Evolutionary conservation across 2,797 vertebrate species (phyloP), one percentile per base, ranked within the genome.

Genomic region (Betta splendens): DNA sequence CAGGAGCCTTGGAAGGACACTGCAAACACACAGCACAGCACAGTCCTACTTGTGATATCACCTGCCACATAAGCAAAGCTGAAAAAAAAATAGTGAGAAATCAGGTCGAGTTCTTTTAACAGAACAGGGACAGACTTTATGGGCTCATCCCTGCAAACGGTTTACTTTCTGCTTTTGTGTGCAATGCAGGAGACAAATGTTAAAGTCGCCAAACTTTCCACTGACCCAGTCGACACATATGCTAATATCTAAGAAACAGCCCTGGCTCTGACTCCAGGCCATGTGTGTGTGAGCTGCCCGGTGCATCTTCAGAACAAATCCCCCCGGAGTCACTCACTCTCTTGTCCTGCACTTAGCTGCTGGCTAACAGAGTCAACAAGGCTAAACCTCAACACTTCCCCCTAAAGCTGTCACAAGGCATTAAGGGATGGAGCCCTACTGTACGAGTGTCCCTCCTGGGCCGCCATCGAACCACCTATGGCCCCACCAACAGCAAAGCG

Each of bases 361-460:
- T 44, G 46, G 32, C 25, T 64, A 32, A 60, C 57, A 50, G 37
- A 5, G 8, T 37, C 56, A 61, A 47, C 3, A 1, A 79, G 38
- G 44, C 28, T 3, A 58, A 60, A 67, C 35, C 61, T 43, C 39
- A 56, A 52, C 72, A 60, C 52, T 43, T 53, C 50, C 66, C 69
- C 60, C 52, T 32, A 54, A 53, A 64, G 62, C 59, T 0, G 29
- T 74, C 84, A 66, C n/a, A 68, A 69, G 26, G 5, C 51, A 76
- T 82, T 45, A 85, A 43, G 15, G 15, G 60, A 12, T 1, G 49
- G 25, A 36, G 29, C 46, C 58, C 40, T 57, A 74, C 61, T 77
- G 59, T 72, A 54, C 28, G 39, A 40, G 73, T 53, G 63, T 62
- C 57, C 65, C 65, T 75, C 21, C 55, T 58, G 48, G 78, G 65